A percentile compares a stretch with the other conserved stretches of the same genome.
Conservation (phyloP, 53 echinoderm and acorn worm species). For the Antedon mediterranea region DNA sequence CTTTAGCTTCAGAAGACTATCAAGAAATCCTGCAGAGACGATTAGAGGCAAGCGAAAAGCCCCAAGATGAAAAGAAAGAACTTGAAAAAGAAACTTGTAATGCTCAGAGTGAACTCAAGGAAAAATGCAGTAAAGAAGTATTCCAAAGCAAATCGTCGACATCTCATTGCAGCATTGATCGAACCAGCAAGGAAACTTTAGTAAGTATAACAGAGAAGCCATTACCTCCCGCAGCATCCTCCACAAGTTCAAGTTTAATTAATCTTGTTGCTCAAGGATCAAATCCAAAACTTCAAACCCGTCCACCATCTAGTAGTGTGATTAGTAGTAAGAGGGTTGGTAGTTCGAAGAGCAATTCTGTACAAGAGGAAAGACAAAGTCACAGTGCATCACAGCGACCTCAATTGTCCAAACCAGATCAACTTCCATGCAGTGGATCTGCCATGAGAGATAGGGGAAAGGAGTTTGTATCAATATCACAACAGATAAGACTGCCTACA, state of each 20-base stretch:
- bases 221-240: neutral
- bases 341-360: slow-evolving; percentile 25
- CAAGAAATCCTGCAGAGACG: slow-evolving; percentile 30
- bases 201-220: neutral
- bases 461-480: slow-evolving; percentile 80
- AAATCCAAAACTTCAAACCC: slow-evolving; percentile 14
- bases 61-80: slow-evolving; percentile 4
- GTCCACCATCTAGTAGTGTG: slow-evolving; percentile 40
- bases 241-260: neutral
- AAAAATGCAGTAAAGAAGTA: neutral
- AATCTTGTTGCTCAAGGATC: slow-evolving; percentile 17
- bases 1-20: slow-evolving; percentile 27
- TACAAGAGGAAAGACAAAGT: neutral
- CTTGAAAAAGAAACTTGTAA: neutral
- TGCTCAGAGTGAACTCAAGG: neutral
- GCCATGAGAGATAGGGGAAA: slow-evolving; percentile 53
- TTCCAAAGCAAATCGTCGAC: neutral
- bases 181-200: neutral
- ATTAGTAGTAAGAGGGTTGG: slow-evolving; percentile 1
- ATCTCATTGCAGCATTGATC: neutral
- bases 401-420: slow-evolving; percentile 57
- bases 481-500: slow-evolving; percentile 34
- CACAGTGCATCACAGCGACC: slow-evolving; percentile 40
- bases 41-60: slow-evolving; percentile 5
- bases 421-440: slow-evolving; percentile 50